A percentile compares a stretch with the other conserved stretches of the same genome.
These are phyloP conservation scores for Volucella inflata DNA, from an alignment of 2,888 invertebrate species.

Conservation along the genomic window DNA sequence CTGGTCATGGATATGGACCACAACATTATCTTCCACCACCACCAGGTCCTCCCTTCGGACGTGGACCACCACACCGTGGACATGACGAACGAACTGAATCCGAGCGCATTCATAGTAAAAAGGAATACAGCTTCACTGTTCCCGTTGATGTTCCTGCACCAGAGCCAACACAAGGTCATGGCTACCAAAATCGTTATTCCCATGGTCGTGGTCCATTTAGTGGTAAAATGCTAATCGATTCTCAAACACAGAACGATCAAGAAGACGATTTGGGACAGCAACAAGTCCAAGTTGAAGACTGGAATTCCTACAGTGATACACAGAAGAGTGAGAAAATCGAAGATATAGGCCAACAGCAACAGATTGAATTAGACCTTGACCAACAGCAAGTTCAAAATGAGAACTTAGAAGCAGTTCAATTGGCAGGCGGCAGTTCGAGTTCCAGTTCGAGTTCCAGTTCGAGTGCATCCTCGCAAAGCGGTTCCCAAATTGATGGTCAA, in stretches of 20 bases:
- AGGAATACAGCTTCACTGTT: constrained; percentile 76
- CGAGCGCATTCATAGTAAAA: constrained; percentile 76
- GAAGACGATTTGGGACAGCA: constrained; percentile 59
- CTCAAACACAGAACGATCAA: constrained; percentile 51
- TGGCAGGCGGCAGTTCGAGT: constrained; percentile 57
- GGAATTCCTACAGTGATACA: constrained; percentile 48
- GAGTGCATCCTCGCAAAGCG: background rate
- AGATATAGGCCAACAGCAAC: constrained; percentile 77
- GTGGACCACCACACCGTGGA: constrained; percentile 45
- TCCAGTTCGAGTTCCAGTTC: constrained; percentile 56
- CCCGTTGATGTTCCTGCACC: constrained; percentile 60
- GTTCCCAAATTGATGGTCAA: background rate
- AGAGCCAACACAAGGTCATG: constrained; percentile 3
- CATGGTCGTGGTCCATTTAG: constrained; percentile 35
- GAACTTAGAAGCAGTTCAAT: constrained; percentile 68
- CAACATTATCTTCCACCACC: constrained; percentile 38
- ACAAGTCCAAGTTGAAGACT: constrained; percentile 60
- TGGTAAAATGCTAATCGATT: constrained; percentile 46
- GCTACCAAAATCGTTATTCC: constrained; percentile 25
- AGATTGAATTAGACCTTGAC: constrained; percentile 62
- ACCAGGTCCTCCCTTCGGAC: constrained; percentile 53
- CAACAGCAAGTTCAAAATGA: constrained; percentile 72
- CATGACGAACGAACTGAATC: constrained; percentile 71
- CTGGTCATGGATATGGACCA: constrained; percentile 20
- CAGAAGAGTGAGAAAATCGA: constrained; percentile 72